These are phyloP conservation scores for Drosophila parthenogenetica DNA, from an alignment of 2,888 invertebrate species.

Conservation along the genomic window DNA sequence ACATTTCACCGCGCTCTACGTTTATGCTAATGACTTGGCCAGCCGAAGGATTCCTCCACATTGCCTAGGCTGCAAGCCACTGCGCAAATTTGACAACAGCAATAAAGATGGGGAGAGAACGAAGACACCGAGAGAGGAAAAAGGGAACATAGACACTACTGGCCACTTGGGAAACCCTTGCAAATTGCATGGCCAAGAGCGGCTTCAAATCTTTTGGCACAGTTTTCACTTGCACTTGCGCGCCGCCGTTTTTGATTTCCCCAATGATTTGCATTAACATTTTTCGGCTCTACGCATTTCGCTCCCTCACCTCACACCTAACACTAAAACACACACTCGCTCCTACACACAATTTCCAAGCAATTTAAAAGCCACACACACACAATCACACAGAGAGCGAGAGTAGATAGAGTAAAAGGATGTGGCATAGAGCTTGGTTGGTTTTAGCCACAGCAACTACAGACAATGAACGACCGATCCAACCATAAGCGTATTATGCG, in stretches of 20 bases:
- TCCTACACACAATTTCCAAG: slow-evolving; percentile 49
- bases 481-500: slow-evolving; percentile 75
- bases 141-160: slow-evolving; percentile 29
- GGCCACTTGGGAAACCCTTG: slow-evolving; percentile 80
- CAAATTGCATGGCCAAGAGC: slow-evolving; percentile 74
- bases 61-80: slow-evolving; percentile 58
- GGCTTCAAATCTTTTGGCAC: slow-evolving; percentile 68
- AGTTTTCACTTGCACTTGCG: slow-evolving; percentile 75
- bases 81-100: slow-evolving; percentile 74
- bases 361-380: slow-evolving; percentile 64
- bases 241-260: slow-evolving; percentile 75
- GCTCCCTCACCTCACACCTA: background rate
- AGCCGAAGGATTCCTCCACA: background rate
- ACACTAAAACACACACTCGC: background rate
- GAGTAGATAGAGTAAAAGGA: background rate
- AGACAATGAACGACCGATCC: slow-evolving; percentile 62
- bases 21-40: slow-evolving; percentile 76
- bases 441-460: slow-evolving; percentile 36
- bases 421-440: slow-evolving; percentile 18
- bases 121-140: background rate
- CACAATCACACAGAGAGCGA: slow-evolving; percentile 3
- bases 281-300: slow-evolving; percentile 64
- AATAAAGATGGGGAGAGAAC: background rate
- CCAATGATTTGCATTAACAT: slow-evolving; percentile 79
- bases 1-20: slow-evolving; percentile 69